Conservation (phyloP, 1,140 invertebrate genomes). For the Drosophila mojavensis region DNA sequence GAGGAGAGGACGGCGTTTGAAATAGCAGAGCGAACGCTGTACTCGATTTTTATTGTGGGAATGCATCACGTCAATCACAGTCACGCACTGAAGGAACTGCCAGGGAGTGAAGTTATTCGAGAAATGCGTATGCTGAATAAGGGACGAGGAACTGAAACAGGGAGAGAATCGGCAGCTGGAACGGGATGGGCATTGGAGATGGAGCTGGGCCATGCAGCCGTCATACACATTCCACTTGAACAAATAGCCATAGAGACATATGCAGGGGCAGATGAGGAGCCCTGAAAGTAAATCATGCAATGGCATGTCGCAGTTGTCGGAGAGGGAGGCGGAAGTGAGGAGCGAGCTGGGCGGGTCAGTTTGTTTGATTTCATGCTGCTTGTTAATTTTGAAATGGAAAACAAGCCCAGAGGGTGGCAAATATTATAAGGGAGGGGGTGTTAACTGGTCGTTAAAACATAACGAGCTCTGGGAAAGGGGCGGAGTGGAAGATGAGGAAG, state of each 20-base stretch:
- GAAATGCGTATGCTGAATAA: slow-evolving; percentile 25
- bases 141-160: slow-evolving; percentile 6
- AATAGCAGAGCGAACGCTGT: slow-evolving; percentile 15
- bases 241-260: slow-evolving; percentile 39
- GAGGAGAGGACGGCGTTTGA: neutral
- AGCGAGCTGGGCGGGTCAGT: slow-evolving; percentile 47
- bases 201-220: slow-evolving; percentile 39
- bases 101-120: slow-evolving; percentile 45
- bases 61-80: slow-evolving; percentile 53
- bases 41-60: slow-evolving; percentile 33
- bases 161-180: neutral
- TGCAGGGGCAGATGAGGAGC: slow-evolving; percentile 19
- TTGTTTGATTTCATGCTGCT: slow-evolving; percentile 71
- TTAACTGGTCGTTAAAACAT: slow-evolving; percentile 69
- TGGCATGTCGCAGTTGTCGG: slow-evolving; percentile 36
- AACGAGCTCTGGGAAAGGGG: slow-evolving; percentile 43
- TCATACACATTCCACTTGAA: slow-evolving; percentile 59
- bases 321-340: neutral
- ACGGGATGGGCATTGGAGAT: neutral
- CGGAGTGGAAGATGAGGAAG: neutral
- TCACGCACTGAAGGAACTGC: slow-evolving; percentile 22
- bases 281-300: slow-evolving; percentile 34
- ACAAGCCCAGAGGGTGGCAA: neutral
- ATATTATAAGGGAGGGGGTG: slow-evolving; percentile 29
- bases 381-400: slow-evolving; percentile 71